These are phyloP conservation scores for Chunga burmeisteri DNA, from an alignment of 2,113 vertebrate genomes.

Conservation along the genomic window DNA sequence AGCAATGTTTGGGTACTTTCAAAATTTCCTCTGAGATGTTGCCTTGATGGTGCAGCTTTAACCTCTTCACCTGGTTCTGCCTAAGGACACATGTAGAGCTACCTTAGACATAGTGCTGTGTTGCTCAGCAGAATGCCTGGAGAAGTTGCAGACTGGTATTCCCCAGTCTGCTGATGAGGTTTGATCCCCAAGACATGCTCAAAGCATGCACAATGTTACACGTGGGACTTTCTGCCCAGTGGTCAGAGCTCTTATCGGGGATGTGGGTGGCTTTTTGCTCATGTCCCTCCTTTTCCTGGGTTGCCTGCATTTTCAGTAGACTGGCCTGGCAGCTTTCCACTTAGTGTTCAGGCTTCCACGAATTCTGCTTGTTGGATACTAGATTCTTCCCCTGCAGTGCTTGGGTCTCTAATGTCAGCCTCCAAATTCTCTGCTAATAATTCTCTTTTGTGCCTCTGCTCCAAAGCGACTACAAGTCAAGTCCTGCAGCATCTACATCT, in stretches of 20 bases:
- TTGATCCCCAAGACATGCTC: background rate
- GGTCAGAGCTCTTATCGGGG: background rate
- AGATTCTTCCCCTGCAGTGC: background rate
- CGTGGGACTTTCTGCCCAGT: background rate
- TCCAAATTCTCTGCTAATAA: background rate
- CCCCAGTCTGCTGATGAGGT: background rate
- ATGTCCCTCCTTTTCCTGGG: background rate
- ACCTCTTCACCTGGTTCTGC: background rate
- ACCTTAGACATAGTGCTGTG: background rate
- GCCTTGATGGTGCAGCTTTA: background rate
- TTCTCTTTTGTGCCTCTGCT: background rate
- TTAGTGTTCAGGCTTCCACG: background rate
- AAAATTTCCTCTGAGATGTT: background rate
- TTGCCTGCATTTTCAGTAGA: background rate
- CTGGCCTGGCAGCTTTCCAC: background rate
- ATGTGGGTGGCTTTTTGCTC: background rate
- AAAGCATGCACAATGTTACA: background rate
- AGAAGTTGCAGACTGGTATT: background rate
- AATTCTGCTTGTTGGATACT: background rate
- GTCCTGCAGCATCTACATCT: background rate
- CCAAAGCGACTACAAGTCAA: background rate
- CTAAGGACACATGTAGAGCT: background rate
- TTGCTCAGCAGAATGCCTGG: background rate
- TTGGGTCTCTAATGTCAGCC: background rate
- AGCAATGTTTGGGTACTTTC: background rate